phyloP scores from a whole-genome alignment of 1,140 invertebrate genomes.

The Cherax destructor region DNA sequence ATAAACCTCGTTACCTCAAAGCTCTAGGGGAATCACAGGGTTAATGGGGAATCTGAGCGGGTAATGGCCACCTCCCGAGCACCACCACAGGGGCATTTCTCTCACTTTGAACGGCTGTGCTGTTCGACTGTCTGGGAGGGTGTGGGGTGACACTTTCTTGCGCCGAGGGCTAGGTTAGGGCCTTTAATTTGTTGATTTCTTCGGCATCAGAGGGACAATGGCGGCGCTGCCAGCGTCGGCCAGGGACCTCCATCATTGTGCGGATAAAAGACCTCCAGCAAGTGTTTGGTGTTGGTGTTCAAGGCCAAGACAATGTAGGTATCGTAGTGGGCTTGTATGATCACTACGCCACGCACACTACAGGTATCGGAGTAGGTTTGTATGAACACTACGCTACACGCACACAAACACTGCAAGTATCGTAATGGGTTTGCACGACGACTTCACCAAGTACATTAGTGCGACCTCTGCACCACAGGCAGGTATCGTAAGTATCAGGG shows the following conservation, averaged over 20 bases:
- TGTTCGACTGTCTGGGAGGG: slow-evolving; percentile 1
- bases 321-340: too few relatives aligned
- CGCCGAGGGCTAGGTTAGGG: neutral
- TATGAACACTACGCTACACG: too few relatives aligned
- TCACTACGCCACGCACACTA: too few relatives aligned
- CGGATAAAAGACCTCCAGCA: too few relatives aligned
- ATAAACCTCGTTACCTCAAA: slow-evolving; percentile 50
- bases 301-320: neutral
- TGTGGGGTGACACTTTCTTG: slow-evolving; percentile 22
- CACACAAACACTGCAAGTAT: too few relatives aligned
- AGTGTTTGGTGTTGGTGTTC: neutral
- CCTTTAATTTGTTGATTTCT: slow-evolving; percentile 52
- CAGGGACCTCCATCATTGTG: slow-evolving; percentile 1
- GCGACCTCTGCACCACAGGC: too few relatives aligned
- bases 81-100: neutral
- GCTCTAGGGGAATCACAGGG: slow-evolving; percentile 54
- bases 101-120: slow-evolving; percentile 17
- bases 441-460: too few relatives aligned
- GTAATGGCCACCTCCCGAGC: neutral
- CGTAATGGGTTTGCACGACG: too few relatives aligned
- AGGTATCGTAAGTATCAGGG: too few relatives aligned
- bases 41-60: slow-evolving; percentile 37
- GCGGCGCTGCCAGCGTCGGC: neutral
- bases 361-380: too few relatives aligned
- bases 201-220: slow-evolving; percentile 35